These are phyloP conservation scores for Oophaga pumilio DNA, from an alignment of 2,113 vertebrate genomes.

Conservation along the genomic window DNA sequence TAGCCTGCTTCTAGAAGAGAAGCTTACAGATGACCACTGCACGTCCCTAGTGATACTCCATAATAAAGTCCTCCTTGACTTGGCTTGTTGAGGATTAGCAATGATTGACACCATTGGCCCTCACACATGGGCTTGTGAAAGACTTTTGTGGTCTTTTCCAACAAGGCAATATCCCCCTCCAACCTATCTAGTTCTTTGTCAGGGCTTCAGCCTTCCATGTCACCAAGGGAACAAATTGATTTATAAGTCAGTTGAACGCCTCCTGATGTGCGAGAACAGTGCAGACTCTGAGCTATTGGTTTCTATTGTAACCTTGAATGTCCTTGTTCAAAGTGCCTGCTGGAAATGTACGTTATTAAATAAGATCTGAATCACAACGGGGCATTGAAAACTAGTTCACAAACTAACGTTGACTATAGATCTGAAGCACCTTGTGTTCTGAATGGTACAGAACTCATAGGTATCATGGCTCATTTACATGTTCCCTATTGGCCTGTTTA, in stretches of 20 bases:
- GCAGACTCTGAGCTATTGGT: background rate
- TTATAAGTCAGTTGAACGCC: background rate
- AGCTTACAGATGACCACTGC: background rate
- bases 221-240: background rate
- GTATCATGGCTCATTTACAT: background rate
- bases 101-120: slow-evolving; percentile 20
- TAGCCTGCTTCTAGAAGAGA: background rate
- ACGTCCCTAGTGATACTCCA: background rate
- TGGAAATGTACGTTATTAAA: background rate
- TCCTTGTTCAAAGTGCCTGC: background rate
- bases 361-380: background rate
- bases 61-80: background rate
- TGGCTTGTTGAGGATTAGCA: slow-evolving; percentile 24
- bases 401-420: background rate
- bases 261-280: background rate
- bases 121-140: background rate
- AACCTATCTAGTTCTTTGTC: slow-evolving; percentile 61
- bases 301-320: slow-evolving; percentile 4
- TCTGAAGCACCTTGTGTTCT: background rate
- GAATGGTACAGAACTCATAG: background rate
- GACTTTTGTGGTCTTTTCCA: background rate
- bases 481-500: no score
- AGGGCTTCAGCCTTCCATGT: slow-evolving; percentile 47
- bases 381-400: background rate
- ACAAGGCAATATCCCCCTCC: slow-evolving; percentile 48